Base-by-base conservation (phyloP, 2,888 invertebrate genomes). In the Zaprionus obscuricornis region DNA sequence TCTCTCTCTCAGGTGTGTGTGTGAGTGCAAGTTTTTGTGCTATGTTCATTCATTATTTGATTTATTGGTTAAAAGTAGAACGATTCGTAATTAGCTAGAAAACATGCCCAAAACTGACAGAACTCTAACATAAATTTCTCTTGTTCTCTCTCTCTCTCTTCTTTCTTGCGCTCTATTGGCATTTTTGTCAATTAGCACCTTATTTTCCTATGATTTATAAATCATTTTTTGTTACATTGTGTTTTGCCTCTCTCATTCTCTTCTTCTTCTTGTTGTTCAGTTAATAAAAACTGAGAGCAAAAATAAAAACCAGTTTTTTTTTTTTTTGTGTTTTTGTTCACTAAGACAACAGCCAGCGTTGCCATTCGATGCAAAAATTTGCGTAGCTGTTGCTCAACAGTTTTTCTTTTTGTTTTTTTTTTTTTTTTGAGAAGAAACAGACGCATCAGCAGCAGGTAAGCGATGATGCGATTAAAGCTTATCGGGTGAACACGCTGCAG, bases 31-130 rank as follows among this genome's bases (percentile, higher is more conserved):
- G 45, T 27, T 40, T 55, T 33, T 29, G 58, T 47, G 34, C n/a
- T n/a, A n/a, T 39, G 50, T 71, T 64, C 75, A 77, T 78, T 78
- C 82, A 73, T 72, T 75, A 73, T 65, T 77, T 77, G 82, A 81
- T 81, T 72, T 74, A 77, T 72, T 39, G 64, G 52, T 36, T 46
- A 52, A 74, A 74, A 74, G 74, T 76, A 63, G 77, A 69, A 70
- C 70, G 54, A 52, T 69, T 56, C 37, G 55, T 51, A 65, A 65
- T 68, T 45, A 43, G 59, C 47, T 51, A 45, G 54, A 18, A n/a
- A 66, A 49, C 55, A 56, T 69, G 49, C n/a, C 47, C 49, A 65
- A 68, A 68, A 43, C 33, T 31, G 24, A 29, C 24, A 46, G 39
- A 36, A n/a, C n/a, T n/a, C n/a, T 26, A 24, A n/a, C 27, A 27